Conservation (phyloP, 2,113 vertebrate genomes). For the Mugil cephalus region DNA sequence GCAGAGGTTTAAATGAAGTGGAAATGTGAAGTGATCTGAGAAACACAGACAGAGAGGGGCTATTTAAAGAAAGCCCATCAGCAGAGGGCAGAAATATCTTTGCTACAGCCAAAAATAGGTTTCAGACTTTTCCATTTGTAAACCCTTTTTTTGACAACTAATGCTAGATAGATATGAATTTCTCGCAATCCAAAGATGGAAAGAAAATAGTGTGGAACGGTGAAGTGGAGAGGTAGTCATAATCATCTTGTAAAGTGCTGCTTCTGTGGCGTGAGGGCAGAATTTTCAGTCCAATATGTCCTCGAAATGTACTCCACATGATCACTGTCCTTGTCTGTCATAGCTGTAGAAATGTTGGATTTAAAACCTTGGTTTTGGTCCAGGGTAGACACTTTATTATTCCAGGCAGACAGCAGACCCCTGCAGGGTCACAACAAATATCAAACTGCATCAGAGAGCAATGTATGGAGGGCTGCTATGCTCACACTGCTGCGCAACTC, state of each 20-base stretch:
- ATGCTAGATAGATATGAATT: background rate
- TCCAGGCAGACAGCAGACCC: background rate
- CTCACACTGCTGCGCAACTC: background rate
- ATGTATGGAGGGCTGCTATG: background rate
- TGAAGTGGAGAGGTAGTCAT: no score
- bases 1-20: constrained; percentile 18
- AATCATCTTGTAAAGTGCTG: no score
- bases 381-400: background rate
- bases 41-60: background rate
- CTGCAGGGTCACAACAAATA: background rate
- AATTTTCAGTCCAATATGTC: no score
- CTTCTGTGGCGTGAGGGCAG: no score
- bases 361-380: background rate
- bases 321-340: background rate
- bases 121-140: background rate
- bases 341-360: background rate
- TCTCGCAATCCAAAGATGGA: no score
- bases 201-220: background rate
- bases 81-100: constrained; percentile 49
- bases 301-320: no score
- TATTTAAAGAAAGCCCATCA: constrained; percentile 52
- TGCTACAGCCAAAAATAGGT: constrained; percentile 39
- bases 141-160: background rate
- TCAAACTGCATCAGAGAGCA: background rate
- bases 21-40: constrained; percentile 21